phyloP scores from a whole-genome alignment of 2,888 invertebrate species.

The Mycalesis mineus region DNA sequence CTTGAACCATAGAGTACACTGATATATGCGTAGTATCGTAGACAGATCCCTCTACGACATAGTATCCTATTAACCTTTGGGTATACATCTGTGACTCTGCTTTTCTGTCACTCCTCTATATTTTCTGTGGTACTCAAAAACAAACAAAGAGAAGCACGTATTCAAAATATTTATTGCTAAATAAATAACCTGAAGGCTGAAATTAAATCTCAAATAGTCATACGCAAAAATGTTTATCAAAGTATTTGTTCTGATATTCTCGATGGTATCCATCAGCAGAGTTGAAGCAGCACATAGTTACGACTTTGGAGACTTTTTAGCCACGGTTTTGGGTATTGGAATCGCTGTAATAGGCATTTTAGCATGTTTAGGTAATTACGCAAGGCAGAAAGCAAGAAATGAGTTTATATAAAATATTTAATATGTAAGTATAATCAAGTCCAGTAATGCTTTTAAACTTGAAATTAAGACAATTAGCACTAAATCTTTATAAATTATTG shows the following conservation, averaged over 20 bases:
- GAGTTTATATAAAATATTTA: conserved; percentile 59
- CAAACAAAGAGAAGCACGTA: background rate
- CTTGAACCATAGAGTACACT: too few relatives aligned
- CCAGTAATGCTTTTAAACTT: too few relatives aligned
- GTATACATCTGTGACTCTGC: too few relatives aligned
- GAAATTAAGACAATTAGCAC: too few relatives aligned
- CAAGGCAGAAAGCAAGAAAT: conserved; percentile 78
- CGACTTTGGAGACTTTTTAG: conserved; percentile 83
- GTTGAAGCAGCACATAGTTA: conserved; percentile 76
- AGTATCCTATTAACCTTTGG: too few relatives aligned
- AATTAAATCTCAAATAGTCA: background rate
- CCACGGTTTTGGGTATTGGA: conserved; percentile 80
- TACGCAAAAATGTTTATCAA: conserved; percentile 53
- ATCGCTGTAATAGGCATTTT: conserved; percentile 80
- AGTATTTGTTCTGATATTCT: conserved; percentile 53
- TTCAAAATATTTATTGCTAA: background rate
- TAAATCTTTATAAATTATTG: too few relatives aligned
- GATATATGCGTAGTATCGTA: too few relatives aligned
- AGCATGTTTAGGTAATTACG: conserved; percentile 83
- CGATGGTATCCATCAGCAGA: conserved; percentile 54
- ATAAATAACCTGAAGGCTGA: background rate
- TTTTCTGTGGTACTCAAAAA: background rate
- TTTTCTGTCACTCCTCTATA: too few relatives aligned
- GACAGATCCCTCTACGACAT: too few relatives aligned
- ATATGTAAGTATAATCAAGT: conserved; percentile 45